These are phyloP conservation scores for Oscheius sp. DNA, from an alignment of 2,888 invertebrate genomes.

Conservation along the genomic window DNA sequence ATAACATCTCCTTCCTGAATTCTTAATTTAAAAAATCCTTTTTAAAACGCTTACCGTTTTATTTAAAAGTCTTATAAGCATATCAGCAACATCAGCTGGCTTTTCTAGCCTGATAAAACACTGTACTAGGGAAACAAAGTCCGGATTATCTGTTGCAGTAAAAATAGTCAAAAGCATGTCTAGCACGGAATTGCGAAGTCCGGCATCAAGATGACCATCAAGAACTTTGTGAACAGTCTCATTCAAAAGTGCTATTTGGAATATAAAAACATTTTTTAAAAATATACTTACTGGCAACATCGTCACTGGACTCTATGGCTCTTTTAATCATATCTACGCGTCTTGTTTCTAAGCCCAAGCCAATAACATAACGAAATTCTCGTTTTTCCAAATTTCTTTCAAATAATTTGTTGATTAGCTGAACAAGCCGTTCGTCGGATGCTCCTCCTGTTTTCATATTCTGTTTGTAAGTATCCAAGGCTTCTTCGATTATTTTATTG, in stretches of 20 bases:
- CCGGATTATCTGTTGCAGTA: slow-evolving; percentile 83
- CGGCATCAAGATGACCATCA: slow-evolving; percentile 92
- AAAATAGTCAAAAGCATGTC: slow-evolving; percentile 89
- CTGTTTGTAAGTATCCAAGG: slow-evolving; percentile 62
- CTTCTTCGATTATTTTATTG: slow-evolving; percentile 63
- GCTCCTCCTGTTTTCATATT: slow-evolving; percentile 33
- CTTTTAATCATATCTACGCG: slow-evolving; percentile 95
- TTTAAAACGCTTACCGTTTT: background rate
- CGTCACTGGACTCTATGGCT: slow-evolving; percentile 76
- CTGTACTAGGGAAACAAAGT: slow-evolving; percentile 94
- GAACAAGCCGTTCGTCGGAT: slow-evolving; percentile 78
- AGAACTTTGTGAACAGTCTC: slow-evolving; percentile 96
- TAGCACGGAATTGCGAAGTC: slow-evolving; percentile 89
- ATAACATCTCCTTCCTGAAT: slow-evolving; percentile 71
- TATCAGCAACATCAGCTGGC: slow-evolving; percentile 52
- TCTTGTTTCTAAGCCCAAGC: slow-evolving; percentile 92
- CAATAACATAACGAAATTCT: slow-evolving; percentile 78
- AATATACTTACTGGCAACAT: slow-evolving; percentile 15
- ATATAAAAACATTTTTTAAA: background rate
- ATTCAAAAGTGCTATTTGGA: slow-evolving; percentile 87
- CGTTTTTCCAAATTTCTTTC: slow-evolving; percentile 84
- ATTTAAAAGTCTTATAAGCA: slow-evolving; percentile 39
- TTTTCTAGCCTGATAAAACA: slow-evolving; percentile 63
- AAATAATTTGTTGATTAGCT: slow-evolving; percentile 96
- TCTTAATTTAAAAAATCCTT: background rate